A percentile compares a stretch with the other conserved stretches of the same genome.
Evolutionary conservation across 2,888 invertebrate genomes (phyloP).

Genomic region (Machimus atricapillus): DNA sequence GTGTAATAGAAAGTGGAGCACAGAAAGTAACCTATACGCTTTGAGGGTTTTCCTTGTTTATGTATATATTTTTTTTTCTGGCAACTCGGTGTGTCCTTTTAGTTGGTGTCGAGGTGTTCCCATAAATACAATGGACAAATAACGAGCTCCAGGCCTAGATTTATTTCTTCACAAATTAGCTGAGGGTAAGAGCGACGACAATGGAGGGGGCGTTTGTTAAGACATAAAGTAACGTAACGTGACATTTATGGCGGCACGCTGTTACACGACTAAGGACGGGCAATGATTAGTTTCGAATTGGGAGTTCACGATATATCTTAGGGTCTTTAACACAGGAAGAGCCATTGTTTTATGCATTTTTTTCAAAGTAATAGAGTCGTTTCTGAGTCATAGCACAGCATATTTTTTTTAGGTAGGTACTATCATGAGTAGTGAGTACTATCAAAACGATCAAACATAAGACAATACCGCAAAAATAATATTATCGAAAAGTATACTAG

Average conservation of each 20-base stretch:
- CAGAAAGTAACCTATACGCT: not conserved
- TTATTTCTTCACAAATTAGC: slow-evolving; percentile 44
- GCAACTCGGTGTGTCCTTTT: not conserved
- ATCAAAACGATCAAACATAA: too few species aligned
- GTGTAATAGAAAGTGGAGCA: slow-evolving; percentile 7
- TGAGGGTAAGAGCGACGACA: slow-evolving; percentile 40
- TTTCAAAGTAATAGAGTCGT: not conserved
- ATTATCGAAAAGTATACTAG: too few species aligned
- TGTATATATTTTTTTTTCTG: not conserved
- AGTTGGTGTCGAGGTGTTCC: slow-evolving; percentile 54
- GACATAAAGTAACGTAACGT: slow-evolving; percentile 53
- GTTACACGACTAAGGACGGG: not conserved
- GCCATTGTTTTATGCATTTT: not conserved
- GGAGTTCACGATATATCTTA: not conserved
- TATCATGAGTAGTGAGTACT: too few species aligned
- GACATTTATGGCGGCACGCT: slow-evolving; percentile 52
- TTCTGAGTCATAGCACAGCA: not conserved
- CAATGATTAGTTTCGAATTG: not conserved
- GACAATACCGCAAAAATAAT: too few species aligned
- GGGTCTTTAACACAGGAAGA: not conserved
- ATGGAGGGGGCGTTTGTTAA: slow-evolving; percentile 49
- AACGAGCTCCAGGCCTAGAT: slow-evolving; percentile 46
- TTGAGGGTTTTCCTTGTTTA: not conserved
- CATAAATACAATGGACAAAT: slow-evolving; percentile 53
- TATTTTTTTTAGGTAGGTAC: too few species aligned